Evolutionary conservation across 1,140 invertebrate genomes (phyloP), one percentile per base, ranked within the genome.

Genomic region (Tribolium madens): DNA sequence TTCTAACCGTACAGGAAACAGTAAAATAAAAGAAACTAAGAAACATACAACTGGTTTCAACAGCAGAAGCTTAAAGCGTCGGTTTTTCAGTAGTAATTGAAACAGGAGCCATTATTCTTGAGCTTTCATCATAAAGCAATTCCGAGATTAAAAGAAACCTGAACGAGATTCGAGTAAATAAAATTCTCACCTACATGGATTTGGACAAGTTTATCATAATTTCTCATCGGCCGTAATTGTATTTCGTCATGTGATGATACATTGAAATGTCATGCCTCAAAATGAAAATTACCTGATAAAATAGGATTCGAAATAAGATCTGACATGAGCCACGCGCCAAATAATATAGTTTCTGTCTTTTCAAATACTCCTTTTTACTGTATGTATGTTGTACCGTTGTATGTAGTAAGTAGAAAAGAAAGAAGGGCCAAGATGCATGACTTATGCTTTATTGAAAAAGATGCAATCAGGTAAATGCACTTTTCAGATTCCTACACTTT

Each of bases 61-160:
- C 72, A 33, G 48, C 50, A 18, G 18, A 53, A 57, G 46, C 10
- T 72, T 50, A 18, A 52, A 21, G 64, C 47, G 3, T 26, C 60
- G 31, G 71, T 70, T 17, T 74, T 77, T 73, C 50, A 21, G 31
- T 12, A 12, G 72, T 77, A 77, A 77, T 77, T 74, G 71, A 77
- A 77, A 68, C 72, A 31, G 76, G 70, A 77, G 70, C 76, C 76
- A 77, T 77, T 77, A 77, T 74, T 74, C 71, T 42, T 10, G 76
- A 13, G 42, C 57, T 57, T 48, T 70, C 64, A 77, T 77, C 76
- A 77, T 77, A 77, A 77, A 77, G 46, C 76, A 57, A 77, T 73
- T 77, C 64, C 48, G 69, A 33, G 57, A 14, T 17, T 42, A 14
- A 64, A 57, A 57, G 52, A 64, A 64, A 64, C 36, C 57, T 6